These are phyloP conservation scores for Rissa tridactyla DNA, from an alignment of 2,113 vertebrate genomes.

Conservation along the genomic window DNA sequence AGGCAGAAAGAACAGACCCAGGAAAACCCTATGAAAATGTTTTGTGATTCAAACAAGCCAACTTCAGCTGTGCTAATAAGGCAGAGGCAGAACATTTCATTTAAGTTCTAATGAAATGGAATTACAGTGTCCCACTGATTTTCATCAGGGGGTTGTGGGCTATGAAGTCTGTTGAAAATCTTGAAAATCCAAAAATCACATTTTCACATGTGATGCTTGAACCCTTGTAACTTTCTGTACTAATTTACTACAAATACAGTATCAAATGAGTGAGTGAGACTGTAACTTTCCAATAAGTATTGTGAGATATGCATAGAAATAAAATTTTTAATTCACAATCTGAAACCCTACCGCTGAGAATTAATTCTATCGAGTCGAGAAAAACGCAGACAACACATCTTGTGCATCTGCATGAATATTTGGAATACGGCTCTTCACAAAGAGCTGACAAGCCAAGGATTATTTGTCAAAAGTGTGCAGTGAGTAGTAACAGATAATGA, in stretches of 20 bases:
- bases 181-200: not conserved
- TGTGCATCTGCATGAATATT: not conserved
- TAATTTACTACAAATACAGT: not conserved
- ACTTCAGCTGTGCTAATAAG: constrained; percentile 8
- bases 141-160: not conserved
- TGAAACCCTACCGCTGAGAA: not conserved
- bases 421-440: not conserved
- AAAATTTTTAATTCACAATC: not conserved
- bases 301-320: not conserved
- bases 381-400: not conserved
- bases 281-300: not conserved
- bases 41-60: not conserved
- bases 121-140: constrained; percentile 11
- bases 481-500: not conserved
- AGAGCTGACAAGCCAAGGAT: not conserved
- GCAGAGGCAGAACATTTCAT: not conserved
- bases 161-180: not conserved
- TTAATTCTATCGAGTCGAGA: not conserved
- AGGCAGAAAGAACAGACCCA: not conserved
- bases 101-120: not conserved
- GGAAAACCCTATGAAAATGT: not conserved
- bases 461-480: not conserved
- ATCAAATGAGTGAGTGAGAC: not conserved
- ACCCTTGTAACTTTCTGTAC: not conserved
- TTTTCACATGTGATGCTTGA: not conserved